These are phyloP conservation scores for Acrocephalus scirpaceus DNA, from an alignment of 2,797 vertebrate genomes.

Conservation along the genomic window DNA sequence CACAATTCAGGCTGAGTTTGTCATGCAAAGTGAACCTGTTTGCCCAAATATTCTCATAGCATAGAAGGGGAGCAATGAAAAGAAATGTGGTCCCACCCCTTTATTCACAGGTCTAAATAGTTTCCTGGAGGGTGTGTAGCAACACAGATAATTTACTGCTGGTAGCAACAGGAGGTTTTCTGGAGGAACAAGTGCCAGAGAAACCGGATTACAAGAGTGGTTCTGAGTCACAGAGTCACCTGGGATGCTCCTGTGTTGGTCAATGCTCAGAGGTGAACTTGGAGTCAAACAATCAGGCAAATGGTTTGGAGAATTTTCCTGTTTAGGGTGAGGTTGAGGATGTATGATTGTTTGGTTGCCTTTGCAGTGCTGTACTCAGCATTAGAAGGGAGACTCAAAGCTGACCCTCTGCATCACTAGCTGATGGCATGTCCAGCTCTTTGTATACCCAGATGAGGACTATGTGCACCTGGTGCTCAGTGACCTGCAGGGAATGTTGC, in stretches of 20 bases:
- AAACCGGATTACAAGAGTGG: background rate
- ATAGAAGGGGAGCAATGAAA: background rate
- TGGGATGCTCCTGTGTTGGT: background rate
- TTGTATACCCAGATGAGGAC: background rate
- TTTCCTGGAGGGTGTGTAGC: background rate
- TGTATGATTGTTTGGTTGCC: background rate
- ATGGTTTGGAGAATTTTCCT: background rate
- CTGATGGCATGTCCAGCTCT: background rate
- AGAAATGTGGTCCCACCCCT: background rate
- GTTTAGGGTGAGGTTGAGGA: background rate
- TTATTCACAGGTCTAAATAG: background rate
- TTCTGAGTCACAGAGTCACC: conserved; percentile 9
- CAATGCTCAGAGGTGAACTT: background rate
- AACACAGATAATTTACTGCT: background rate
- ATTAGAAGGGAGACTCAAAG: background rate
- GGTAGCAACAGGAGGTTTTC: background rate
- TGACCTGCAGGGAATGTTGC: background rate
- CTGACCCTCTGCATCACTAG: background rate
- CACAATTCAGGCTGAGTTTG: background rate
- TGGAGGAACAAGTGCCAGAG: background rate
- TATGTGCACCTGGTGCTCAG: background rate
- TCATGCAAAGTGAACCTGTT: background rate
- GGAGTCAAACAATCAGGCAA: background rate
- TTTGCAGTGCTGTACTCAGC: background rate
- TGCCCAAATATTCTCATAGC: background rate